These are phyloP conservation scores for Danaus plexippus DNA, from an alignment of 1,140 invertebrate species.

Conservation along the genomic window DNA sequence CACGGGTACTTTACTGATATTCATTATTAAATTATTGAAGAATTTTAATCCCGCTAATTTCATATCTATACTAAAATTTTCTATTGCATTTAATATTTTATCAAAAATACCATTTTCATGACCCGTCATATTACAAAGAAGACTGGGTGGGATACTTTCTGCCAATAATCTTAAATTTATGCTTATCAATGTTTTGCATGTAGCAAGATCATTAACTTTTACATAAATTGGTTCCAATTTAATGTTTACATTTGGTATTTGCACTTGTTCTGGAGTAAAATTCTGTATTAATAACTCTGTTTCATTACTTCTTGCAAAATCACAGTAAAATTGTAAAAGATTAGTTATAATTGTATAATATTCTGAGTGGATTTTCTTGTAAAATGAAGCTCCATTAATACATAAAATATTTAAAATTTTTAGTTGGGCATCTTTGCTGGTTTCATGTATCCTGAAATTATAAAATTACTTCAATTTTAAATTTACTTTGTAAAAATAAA, in stretches of 20 bases:
- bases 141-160: slow-evolving; percentile 40
- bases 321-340: slow-evolving; percentile 60
- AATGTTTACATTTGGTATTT: slow-evolving; percentile 59
- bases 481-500: too few relatives aligned
- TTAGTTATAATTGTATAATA: slow-evolving; percentile 59
- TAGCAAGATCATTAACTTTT: slow-evolving; percentile 40
- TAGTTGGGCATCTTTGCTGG: slow-evolving; percentile 69
- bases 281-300: slow-evolving; percentile 42
- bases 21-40: slow-evolving; percentile 46
- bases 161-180: slow-evolving; percentile 44
- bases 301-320: slow-evolving; percentile 26
- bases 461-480: not conserved
- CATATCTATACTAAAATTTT: slow-evolving; percentile 52
- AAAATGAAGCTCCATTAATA: slow-evolving; percentile 65
- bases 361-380: slow-evolving; percentile 59
- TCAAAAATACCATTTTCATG: slow-evolving; percentile 27
- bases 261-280: slow-evolving; percentile 58
- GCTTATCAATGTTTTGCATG: slow-evolving; percentile 51
- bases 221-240: slow-evolving; percentile 66
- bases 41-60: slow-evolving; percentile 54
- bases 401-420: slow-evolving; percentile 69
- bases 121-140: slow-evolving; percentile 28
- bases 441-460: slow-evolving; percentile 62
- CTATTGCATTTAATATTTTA: slow-evolving; percentile 42
- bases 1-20: slow-evolving; percentile 35